Conservation (phyloP, 2,797 vertebrate species). For the Melanotaenia parkinsoni region DNA sequence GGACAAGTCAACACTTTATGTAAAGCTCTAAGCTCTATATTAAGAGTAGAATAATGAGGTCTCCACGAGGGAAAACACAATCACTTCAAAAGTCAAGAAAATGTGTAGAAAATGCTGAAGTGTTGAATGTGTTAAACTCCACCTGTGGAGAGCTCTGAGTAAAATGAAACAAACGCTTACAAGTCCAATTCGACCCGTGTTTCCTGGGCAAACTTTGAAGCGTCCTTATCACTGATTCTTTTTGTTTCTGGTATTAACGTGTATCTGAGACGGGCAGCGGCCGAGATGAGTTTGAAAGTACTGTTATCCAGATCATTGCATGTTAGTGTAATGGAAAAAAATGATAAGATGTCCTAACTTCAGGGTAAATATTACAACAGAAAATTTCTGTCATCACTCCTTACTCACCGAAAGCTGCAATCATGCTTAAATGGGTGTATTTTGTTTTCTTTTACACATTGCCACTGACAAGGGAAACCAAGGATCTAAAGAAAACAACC, state of each 20-base stretch:
- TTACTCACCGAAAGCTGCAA: conserved; percentile 51
- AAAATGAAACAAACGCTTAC: conserved; percentile 44
- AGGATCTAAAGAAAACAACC: conserved; percentile 27
- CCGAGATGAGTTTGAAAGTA: conserved; percentile 70
- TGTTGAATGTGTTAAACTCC: conserved; percentile 27
- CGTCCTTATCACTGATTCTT: conserved; percentile 61
- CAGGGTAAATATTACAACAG: conserved; percentile 58
- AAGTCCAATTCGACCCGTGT: conserved; percentile 44
- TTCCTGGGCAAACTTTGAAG: conserved; percentile 68
- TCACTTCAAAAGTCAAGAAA: conserved; percentile 5
- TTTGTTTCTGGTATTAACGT: conserved; percentile 49
- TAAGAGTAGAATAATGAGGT: conserved; percentile 5
- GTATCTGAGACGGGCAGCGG: conserved; percentile 44
- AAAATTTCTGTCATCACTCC: conserved; percentile 51
- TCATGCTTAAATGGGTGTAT: conserved; percentile 50
- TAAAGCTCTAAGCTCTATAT: not conserved
- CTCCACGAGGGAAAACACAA: conserved; percentile 3
- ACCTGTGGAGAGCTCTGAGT: conserved; percentile 18
- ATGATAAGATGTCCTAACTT: conserved; percentile 53
- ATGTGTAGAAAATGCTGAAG: conserved; percentile 17
- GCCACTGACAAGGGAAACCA: conserved; percentile 10
- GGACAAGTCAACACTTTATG: not conserved
- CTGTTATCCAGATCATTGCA: conserved; percentile 71
- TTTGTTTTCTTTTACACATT: conserved; percentile 39
- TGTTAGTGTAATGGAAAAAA: conserved; percentile 73